Base-by-base conservation (phyloP, 1,140 invertebrate species). In the Calephelis nemesis region DNA sequence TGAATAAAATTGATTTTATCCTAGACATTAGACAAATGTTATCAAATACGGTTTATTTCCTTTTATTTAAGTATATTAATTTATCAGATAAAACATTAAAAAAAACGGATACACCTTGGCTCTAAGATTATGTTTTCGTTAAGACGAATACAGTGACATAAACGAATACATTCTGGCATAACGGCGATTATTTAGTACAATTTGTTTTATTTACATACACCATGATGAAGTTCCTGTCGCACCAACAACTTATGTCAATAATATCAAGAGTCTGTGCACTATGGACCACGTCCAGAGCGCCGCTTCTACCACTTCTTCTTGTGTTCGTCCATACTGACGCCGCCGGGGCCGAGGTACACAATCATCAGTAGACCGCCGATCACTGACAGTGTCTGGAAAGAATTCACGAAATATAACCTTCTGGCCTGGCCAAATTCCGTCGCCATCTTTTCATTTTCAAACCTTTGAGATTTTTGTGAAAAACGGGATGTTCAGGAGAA, bases 241-340 rank as follows among this genome's bases (percentile, higher is more conserved):
- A 72, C 67, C 49, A 72, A 74, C 54, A 45, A 64, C 13, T 40
- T 50, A 42, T 47, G 52, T 52, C 71, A 70, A 73, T 71, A 75
- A 74, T 81, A 76, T 73, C 68, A 72, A 78, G 58, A 74, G 80
- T 84, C 79, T 77, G 50, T 78, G 67, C 74, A 75, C 77, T 63
- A 48, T n/a, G 71, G 67, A 68, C 70, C 48, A n/a, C 15, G 67
- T 47, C 62, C 60, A 45, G 47, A 12, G 30, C 63, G 69, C 62
- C 65, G 64, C 54, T 70, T 74, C 92, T 96, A 99, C 98, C 98
- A 99, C 87, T 97, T 96, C 93, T 99, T 99, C 92, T 99, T 99
- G 93, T 99, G 98, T 85, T 99, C 98, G 92, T 99, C 99, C 97
- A 99, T 99, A 63, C 98, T 99, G 45, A 99, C 98, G 65, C 98